Conservation (phyloP, 2,797 vertebrate genomes). For the Pachyuromys duprasi region DNA sequence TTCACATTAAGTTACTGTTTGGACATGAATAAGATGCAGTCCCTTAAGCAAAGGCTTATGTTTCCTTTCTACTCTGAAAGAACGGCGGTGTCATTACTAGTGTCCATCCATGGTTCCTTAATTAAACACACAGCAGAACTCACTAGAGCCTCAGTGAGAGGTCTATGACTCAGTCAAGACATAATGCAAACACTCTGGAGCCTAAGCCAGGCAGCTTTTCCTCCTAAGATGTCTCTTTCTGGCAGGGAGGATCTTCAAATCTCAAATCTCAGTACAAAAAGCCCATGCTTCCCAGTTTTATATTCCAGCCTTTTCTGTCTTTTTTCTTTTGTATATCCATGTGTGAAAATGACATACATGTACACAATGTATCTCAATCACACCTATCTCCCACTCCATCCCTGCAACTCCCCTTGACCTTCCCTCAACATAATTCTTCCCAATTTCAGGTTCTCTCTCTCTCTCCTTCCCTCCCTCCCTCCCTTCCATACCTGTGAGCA, state of each 20-base stretch:
- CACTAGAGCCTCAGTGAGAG: not conserved
- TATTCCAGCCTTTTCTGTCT: not conserved
- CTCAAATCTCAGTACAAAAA: not conserved
- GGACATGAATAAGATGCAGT: not conserved
- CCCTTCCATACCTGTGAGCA: not conserved
- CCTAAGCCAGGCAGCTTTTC: not conserved
- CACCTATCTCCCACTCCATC: too few species aligned
- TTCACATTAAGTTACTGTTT: not conserved
- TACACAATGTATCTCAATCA: not conserved
- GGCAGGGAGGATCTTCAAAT: not conserved
- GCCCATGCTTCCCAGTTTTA: not conserved
- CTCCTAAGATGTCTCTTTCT: not conserved
- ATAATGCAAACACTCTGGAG: not conserved
- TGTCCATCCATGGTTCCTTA: not conserved
- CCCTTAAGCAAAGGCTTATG: not conserved
- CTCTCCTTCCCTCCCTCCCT: not conserved
- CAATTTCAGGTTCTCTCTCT: not conserved
- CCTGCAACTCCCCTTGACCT: not conserved
- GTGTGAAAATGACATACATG: not conserved
- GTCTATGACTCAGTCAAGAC: not conserved
- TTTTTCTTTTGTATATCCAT: not conserved
- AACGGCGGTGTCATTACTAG: not conserved
- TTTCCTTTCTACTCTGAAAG: constrained; percentile 28
- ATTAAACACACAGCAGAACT: not conserved
- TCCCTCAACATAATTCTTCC: too few species aligned